These are phyloP conservation scores for Paracyprichromis sp. DNA, from an alignment of 2,113 vertebrate genomes.

Conservation along the genomic window DNA sequence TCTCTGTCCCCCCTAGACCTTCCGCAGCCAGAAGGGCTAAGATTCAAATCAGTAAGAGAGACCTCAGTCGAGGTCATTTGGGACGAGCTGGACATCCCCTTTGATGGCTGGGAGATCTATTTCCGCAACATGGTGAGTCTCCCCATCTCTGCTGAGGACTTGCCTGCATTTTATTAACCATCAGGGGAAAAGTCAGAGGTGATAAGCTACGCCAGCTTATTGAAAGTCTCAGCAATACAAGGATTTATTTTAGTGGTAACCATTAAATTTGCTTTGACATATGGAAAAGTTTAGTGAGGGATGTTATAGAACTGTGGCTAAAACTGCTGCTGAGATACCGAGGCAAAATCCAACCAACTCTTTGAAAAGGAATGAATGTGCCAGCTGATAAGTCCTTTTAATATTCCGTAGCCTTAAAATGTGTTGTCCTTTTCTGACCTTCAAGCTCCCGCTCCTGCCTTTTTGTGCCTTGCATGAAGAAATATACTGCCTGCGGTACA, in stretches of 20 bases:
- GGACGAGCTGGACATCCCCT: constrained; percentile 85
- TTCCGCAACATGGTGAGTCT: constrained; percentile 83
- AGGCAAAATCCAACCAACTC: neutral
- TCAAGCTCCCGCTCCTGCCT: neutral
- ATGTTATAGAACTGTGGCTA: neutral
- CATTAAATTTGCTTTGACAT: constrained; percentile 32
- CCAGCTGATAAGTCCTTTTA: neutral
- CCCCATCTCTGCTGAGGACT: neutral
- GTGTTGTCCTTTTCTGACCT: neutral
- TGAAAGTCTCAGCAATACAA: constrained; percentile 20
- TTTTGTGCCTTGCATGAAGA: neutral
- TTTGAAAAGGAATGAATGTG: neutral
- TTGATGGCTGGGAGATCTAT: constrained; percentile 88
- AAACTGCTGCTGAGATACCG: neutral
- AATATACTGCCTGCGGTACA: neutral
- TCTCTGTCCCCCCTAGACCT: constrained; percentile 68
- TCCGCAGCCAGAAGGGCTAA: constrained; percentile 85
- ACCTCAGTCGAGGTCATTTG: constrained; percentile 88
- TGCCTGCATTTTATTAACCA: neutral
- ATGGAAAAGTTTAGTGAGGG: constrained; percentile 5
- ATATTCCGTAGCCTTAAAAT: neutral
- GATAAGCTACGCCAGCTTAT: constrained; percentile 6
- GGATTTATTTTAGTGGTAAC: constrained; percentile 18
- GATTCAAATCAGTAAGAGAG: constrained; percentile 86
- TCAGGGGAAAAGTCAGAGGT: neutral